Evolutionary conservation across 35 echinoderm and acorn worm species (phyloP), one percentile per base, ranked within the genome.

Genomic region (Amphiura filiformis): DNA sequence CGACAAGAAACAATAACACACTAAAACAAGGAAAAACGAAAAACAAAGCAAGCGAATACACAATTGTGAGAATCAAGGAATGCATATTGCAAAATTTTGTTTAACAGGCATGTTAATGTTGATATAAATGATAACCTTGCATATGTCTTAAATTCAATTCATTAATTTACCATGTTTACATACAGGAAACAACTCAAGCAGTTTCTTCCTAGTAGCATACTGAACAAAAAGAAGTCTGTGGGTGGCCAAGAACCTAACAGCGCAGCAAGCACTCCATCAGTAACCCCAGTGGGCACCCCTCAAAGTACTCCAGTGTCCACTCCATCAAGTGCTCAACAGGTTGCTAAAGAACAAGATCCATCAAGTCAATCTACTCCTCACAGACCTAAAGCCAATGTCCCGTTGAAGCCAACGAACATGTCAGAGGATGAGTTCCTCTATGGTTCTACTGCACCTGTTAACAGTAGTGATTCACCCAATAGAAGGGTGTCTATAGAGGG

Each of bases 341-440:
- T 35, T 37, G 32, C 75, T 65, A 35, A 32, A 83, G 70, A 57
- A 31, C 13, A 56, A 33, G 34, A 75, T 36, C 76, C 38, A 35
- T 49, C 26, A 15, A 41, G 35, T 22, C 32, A 77, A 34, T 37
- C 1, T 1, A 39, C 39, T 13, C 32, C 34, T n/a, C 47, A 61
- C 23, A 76, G 64, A 12, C 88, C 78, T 15, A 78, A 44, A 18
- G 87, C 13, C 42, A 81, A 47, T 39, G 52, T 34, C 26, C 37
- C 30, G 36, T 22, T 78, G 42, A 87, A 87, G 41, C 93, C 93
- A 64, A 56, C 79, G 9, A 70, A 94, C n/a, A 94, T 94, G 93
- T 57, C 93, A 0, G 95, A 97, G 2, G 95, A 97, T 47, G 95
- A 97, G 82, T 97, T 97, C 82, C 89, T 97, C 38, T 97, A 97